A percentile compares a stretch with the other conserved stretches of the same genome.
Evolutionary conservation across 2,888 invertebrate species (phyloP).

Genomic region (Liopterus haemorrhoidalis): DNA sequence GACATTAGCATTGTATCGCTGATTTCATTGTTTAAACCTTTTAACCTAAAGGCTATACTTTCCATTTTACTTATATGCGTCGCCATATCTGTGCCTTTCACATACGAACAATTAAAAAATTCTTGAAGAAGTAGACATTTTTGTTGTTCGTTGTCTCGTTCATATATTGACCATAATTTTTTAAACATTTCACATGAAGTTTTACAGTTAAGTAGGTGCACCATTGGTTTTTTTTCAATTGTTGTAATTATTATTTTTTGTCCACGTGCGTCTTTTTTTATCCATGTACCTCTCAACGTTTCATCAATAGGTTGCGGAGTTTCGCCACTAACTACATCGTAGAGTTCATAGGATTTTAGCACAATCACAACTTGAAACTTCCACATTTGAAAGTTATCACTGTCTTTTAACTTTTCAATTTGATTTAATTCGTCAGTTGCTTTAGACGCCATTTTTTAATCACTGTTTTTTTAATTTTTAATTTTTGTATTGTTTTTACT

Average conservation of each 20-base stretch:
- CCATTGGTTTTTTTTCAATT: neutral
- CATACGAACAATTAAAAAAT: slow-evolving; percentile 21
- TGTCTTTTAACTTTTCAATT: no score
- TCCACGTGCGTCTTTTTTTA: neutral
- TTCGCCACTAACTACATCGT: no score
- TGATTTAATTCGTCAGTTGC: no score
- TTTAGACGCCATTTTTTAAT: no score
- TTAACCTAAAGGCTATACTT: slow-evolving; percentile 22
- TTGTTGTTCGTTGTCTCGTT: slow-evolving; percentile 21
- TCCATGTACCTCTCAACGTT: no score
- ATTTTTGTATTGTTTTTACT: no score
- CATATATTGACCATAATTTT: slow-evolving; percentile 17
- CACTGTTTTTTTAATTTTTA: no score
- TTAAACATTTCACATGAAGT: slow-evolving; percentile 20
- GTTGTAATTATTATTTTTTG: slow-evolving; percentile 5
- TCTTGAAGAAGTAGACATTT: slow-evolving; percentile 24
- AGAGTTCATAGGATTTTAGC: no score
- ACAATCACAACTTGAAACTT: no score
- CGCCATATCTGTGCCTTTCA: slow-evolving; percentile 18
- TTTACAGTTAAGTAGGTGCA: slow-evolving; percentile 22
- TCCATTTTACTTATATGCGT: slow-evolving; percentile 22
- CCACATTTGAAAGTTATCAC: no score
- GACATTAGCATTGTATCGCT: slow-evolving; percentile 17
- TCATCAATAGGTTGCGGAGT: no score
- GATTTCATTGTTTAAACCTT: slow-evolving; percentile 12